A percentile compares a stretch with the other conserved stretches of the same genome.
Conservation (phyloP, 2,113 vertebrate species). For the Grammomys dolichurus region DNA sequence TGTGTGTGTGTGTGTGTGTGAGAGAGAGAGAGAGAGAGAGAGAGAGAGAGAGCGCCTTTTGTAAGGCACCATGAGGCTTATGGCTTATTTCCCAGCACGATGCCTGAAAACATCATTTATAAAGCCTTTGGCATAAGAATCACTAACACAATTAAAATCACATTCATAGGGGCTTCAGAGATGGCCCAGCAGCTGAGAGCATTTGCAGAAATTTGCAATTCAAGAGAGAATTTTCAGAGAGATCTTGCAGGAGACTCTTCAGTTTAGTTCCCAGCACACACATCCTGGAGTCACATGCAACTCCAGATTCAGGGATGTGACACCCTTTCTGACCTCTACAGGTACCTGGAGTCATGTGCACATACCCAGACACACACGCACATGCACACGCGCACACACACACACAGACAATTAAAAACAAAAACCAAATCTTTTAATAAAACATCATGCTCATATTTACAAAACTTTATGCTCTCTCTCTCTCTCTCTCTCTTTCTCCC, state of each 20-base stretch:
- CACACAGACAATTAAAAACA: background rate
- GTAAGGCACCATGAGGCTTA: background rate
- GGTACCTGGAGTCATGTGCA: background rate
- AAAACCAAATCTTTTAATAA: background rate
- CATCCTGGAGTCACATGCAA: too few species aligned
- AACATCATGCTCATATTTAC: background rate
- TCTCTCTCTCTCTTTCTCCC: too few species aligned
- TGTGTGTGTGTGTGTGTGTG: background rate
- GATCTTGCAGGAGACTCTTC: background rate
- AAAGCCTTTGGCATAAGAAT: background rate
- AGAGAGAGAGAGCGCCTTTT: background rate
- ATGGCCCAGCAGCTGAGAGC: too few species aligned
- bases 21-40: background rate
- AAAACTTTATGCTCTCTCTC: background rate
- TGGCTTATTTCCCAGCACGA: background rate
- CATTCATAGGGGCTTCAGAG: background rate
- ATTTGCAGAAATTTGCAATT: background rate
- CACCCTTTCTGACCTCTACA: background rate
- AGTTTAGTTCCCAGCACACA: background rate
- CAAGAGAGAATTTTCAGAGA: too few species aligned
- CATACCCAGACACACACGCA: background rate
- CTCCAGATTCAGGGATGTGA: background rate
- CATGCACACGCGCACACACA: background rate
- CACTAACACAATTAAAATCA: background rate
- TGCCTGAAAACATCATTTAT: background rate